Evolutionary conservation across 2,797 vertebrate genomes (phyloP).

Genomic region (Phyllotis vaccarum): DNA sequence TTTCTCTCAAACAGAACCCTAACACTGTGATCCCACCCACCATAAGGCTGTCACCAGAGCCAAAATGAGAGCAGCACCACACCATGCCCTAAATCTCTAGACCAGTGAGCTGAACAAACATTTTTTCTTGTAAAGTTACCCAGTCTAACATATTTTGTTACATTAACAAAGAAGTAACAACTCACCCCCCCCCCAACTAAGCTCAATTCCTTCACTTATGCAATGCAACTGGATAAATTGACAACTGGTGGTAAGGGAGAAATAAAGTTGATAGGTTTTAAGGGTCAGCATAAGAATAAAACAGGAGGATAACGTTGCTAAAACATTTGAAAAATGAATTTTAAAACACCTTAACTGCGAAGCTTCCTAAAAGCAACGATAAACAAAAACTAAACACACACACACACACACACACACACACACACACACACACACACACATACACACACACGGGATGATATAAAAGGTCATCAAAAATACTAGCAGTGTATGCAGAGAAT

Average conservation of each 20-base stretch:
- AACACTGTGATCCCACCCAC: not conserved
- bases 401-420: conserved; percentile 35
- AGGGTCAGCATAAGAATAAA: not conserved
- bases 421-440: conserved; percentile 29
- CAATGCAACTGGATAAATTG: not conserved
- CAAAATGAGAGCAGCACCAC: not conserved
- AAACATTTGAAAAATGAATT: conserved; percentile 54
- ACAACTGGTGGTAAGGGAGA: not conserved
- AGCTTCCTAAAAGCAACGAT: conserved; percentile 64
- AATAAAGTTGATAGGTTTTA: conserved; percentile 7
- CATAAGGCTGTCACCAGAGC: not conserved
- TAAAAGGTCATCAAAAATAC: conserved; percentile 66
- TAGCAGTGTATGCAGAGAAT: conserved; percentile 51
- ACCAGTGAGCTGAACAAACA: not conserved
- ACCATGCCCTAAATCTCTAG: not conserved
- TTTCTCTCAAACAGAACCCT: not conserved
- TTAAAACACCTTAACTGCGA: conserved; percentile 50
- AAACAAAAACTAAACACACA: conserved; percentile 30
- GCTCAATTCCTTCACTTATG: not conserved
- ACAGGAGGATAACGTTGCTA: conserved; percentile 46
- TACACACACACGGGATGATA: not conserved
- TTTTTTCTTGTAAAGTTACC: not conserved
- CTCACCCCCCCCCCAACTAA: not conserved
- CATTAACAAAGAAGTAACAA: not conserved
- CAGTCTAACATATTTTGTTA: not conserved